Evolutionary conservation across 2,888 invertebrate species (phyloP).

Genomic region (Andrena marginata): DNA sequence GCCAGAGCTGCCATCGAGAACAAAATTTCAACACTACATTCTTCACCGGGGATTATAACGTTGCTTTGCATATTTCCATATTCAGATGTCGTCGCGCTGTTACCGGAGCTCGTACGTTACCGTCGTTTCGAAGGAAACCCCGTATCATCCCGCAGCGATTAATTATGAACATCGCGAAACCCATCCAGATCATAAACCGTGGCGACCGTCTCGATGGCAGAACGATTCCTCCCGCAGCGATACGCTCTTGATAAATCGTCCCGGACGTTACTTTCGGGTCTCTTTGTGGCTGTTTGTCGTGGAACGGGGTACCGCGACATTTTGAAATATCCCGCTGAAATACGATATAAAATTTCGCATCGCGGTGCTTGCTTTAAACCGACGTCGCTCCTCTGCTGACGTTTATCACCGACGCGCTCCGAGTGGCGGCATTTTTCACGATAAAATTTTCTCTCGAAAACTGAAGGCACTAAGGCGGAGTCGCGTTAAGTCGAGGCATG

Average conservation of each 20-base stretch:
- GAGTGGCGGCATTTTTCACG: constrained; percentile 32
- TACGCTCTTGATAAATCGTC: not conserved
- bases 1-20: constrained; percentile 31
- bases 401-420: constrained; percentile 6
- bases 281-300: not conserved
- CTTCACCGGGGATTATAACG: constrained; percentile 60
- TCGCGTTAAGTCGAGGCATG: not conserved
- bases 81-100: constrained; percentile 44
- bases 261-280: not conserved
- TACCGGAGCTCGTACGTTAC: not conserved
- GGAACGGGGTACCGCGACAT: not conserved
- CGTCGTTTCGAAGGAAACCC: not conserved
- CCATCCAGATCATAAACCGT: not conserved
- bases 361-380: not conserved
- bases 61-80: constrained; percentile 65
- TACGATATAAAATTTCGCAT: constrained; percentile 1
- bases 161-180: constrained; percentile 16
- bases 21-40: constrained; percentile 60
- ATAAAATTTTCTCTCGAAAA: constrained; percentile 14
- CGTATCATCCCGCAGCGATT: constrained; percentile 10
- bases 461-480: constrained; percentile 1
- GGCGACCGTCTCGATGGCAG: not conserved
- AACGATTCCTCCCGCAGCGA: not conserved
- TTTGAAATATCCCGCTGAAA: not conserved
- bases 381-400: constrained; percentile 9